Conservation (phyloP, 2,888 invertebrate species). For the Diachrysia chrysitis region DNA sequence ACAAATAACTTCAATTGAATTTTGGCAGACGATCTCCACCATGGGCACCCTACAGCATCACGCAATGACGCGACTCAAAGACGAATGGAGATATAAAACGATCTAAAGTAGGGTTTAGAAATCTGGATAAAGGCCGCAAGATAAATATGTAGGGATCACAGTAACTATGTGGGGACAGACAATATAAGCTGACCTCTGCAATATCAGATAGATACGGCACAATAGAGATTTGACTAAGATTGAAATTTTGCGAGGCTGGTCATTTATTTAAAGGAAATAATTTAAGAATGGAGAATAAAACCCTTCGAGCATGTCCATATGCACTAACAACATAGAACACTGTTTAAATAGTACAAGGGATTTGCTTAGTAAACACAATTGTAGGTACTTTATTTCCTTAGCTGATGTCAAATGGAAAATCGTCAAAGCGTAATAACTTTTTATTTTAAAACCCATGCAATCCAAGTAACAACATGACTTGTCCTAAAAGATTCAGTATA, state of each 20-base stretch:
- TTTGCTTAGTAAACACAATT: background rate
- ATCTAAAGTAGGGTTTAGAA: conserved; percentile 53
- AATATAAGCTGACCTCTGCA: background rate
- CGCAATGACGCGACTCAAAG: conserved; percentile 42
- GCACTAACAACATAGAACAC: too few species aligned
- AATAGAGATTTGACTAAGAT: background rate
- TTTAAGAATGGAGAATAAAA: background rate
- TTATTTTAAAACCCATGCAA: background rate
- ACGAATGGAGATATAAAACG: conserved; percentile 64
- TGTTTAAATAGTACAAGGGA: too few species aligned
- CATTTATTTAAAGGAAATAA: background rate
- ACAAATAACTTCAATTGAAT: too few species aligned
- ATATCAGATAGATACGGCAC: background rate
- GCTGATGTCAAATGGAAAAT: background rate
- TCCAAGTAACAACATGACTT: background rate
- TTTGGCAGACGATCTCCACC: background rate
- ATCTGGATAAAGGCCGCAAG: conserved; percentile 36
- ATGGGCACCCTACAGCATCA: conserved; percentile 27
- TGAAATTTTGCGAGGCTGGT: background rate
- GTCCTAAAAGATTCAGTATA: background rate
- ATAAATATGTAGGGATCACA: conserved; percentile 19
- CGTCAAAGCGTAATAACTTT: background rate
- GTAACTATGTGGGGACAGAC: conserved; percentile 12
- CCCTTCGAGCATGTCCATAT: too few species aligned
- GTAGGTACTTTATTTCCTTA: background rate